Evolutionary conservation across 2,888 invertebrate genomes (phyloP).

Genomic region (Tenthredo scrophulariae): DNA sequence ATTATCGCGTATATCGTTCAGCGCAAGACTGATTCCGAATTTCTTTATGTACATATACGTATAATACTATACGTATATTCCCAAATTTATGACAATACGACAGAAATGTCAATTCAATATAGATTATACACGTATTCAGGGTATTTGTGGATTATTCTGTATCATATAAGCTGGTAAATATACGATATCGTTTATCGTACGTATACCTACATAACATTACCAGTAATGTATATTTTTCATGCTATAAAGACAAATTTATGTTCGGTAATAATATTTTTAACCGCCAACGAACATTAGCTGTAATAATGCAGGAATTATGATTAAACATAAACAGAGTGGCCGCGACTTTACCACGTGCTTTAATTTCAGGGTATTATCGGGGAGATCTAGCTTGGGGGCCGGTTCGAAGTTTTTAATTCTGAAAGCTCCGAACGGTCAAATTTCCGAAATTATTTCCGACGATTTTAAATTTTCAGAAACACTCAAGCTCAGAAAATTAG

Average conservation of each 20-base stretch:
- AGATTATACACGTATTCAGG: neutral
- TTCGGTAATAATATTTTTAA: neutral
- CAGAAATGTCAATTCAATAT: neutral
- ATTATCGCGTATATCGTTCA: neutral
- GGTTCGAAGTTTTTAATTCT: too few relatives aligned
- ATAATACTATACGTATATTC: neutral
- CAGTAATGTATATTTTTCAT: neutral
- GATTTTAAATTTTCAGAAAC: too few relatives aligned
- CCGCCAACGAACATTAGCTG: neutral
- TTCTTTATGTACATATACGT: neutral
- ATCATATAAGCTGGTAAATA: neutral
- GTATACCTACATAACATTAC: neutral
- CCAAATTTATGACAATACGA: neutral
- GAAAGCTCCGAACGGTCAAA: too few relatives aligned
- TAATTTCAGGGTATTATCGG: too few relatives aligned
- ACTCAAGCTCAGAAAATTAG: too few relatives aligned
- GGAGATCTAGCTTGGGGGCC: too few relatives aligned
- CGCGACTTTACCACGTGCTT: too few relatives aligned
- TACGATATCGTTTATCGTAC: neutral
- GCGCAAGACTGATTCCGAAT: neutral
- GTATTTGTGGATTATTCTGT: neutral
- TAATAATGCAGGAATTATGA: neutral
- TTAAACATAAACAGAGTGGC: neutral
- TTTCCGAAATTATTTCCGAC: too few relatives aligned
- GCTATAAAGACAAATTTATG: neutral